Evolutionary conservation across 2,888 invertebrate genomes (phyloP).

Genomic region (Sphaerophoria rueppellii): DNA sequence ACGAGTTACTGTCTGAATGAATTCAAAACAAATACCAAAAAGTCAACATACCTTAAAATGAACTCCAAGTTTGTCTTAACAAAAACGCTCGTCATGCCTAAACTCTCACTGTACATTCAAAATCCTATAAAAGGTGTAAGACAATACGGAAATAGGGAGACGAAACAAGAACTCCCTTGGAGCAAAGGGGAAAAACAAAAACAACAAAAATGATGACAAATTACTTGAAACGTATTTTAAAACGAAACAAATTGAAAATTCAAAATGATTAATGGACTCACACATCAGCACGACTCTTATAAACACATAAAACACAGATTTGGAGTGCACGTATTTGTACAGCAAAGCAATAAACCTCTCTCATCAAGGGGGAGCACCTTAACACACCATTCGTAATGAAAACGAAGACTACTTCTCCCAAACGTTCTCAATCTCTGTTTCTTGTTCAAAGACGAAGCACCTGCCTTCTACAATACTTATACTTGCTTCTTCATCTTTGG

Average conservation of each 20-base stretch:
- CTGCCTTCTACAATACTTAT: neutral
- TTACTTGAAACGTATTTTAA: neutral
- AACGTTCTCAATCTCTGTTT: neutral
- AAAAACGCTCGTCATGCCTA: neutral
- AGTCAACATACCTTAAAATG: slow-evolving; percentile 18
- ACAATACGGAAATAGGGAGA: slow-evolving; percentile 6
- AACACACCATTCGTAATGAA: neutral
- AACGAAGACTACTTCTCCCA: neutral
- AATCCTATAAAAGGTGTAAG: neutral
- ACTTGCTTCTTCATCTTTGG: neutral
- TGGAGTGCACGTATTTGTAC: neutral
- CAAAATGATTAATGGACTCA: neutral
- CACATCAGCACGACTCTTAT: neutral
- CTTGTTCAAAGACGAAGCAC: neutral
- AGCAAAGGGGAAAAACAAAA: neutral
- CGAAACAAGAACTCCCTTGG: neutral
- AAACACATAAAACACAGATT: neutral
- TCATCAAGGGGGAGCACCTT: no score
- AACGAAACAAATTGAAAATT: neutral
- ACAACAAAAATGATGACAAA: slow-evolving; percentile 3
- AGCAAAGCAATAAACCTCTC: neutral
- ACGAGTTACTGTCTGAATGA: neutral
- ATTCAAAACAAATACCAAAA: slow-evolving; percentile 21
- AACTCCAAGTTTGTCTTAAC: neutral
- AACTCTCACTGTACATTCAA: neutral